Conservation (phyloP, 2,797 vertebrate species). For the Gadopsis bispinosus region DNA sequence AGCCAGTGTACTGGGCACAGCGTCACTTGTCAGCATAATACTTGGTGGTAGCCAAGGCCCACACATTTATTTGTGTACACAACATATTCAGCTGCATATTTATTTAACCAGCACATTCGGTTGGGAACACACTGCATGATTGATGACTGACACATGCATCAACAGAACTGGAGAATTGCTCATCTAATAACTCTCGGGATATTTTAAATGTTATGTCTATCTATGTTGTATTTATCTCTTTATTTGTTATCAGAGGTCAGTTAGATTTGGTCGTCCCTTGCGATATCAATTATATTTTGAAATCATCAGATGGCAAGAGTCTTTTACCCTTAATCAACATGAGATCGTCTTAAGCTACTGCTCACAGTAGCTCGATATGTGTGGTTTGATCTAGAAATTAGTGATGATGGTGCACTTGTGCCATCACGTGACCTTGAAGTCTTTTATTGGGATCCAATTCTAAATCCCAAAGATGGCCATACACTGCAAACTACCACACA, state of each 20-base stretch:
- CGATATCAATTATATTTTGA: conserved; percentile 12
- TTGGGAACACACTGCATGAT: not conserved
- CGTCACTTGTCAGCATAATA: conserved; percentile 32
- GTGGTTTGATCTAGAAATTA: not conserved
- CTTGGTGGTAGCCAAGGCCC: conserved; percentile 1
- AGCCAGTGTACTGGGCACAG: conserved; percentile 1
- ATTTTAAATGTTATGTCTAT: not conserved
- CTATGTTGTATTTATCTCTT: not conserved
- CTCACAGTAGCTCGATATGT: not conserved
- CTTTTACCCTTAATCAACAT: not conserved
- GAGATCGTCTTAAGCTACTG: not conserved
- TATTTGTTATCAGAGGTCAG: not conserved
- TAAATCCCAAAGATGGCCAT: not conserved
- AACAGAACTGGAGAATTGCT: not conserved
- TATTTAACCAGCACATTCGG: not conserved
- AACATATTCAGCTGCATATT: conserved; percentile 24
- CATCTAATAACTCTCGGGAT: not conserved
- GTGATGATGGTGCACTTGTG: not conserved
- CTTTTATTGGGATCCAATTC: not conserved
- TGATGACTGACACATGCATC: conserved; percentile 3
- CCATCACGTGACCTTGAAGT: not conserved
- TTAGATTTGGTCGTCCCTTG: not conserved
- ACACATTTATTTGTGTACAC: conserved; percentile 3
- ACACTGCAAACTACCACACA: conserved; percentile 1
- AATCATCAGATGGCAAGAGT: conserved; percentile 2